Conservation (phyloP, 2,888 invertebrate species). For the Palloptera scutellata region DNA sequence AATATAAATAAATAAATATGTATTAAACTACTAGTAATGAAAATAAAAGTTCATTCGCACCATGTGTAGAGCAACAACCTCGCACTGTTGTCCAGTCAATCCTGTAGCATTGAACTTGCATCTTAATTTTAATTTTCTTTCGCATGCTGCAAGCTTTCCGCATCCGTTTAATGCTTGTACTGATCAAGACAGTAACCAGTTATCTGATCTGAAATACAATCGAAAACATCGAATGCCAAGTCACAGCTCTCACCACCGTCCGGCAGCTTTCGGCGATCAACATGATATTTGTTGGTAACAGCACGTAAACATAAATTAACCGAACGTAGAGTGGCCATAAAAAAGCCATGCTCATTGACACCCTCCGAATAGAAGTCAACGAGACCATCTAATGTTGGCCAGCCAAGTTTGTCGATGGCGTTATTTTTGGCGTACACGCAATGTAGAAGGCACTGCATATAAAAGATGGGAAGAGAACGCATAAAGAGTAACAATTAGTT, state of each 20-base stretch:
- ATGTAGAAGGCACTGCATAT: conserved; percentile 72
- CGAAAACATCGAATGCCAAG: conserved; percentile 79
- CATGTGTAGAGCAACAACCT: too few species aligned
- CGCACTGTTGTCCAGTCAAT: too few species aligned
- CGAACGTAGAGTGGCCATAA: conserved; percentile 77
- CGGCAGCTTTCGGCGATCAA: conserved; percentile 57
- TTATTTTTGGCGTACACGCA: conserved; percentile 82
- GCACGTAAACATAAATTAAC: conserved; percentile 72
- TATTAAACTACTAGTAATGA: too few species aligned
- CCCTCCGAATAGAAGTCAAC: conserved; percentile 79
- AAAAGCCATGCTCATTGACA: conserved; percentile 79
- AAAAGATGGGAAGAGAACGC: conserved; percentile 17
- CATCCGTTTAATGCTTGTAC: conserved; percentile 40
- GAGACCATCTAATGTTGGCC: conserved; percentile 78
- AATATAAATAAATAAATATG: neutral
- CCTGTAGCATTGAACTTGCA: too few species aligned
- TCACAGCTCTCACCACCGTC: conserved; percentile 78
- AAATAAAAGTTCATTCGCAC: too few species aligned
- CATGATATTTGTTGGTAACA: conserved; percentile 56
- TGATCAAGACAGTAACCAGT: conserved; percentile 74
- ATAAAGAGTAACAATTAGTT: conserved; percentile 8
- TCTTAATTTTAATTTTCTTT: too few species aligned
- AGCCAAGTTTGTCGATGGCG: conserved; percentile 77
- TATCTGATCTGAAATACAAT: conserved; percentile 80
- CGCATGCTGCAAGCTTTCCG: neutral